Evolutionary conservation across 2,888 invertebrate genomes (phyloP).

Genomic region (Lochmaea capreae): DNA sequence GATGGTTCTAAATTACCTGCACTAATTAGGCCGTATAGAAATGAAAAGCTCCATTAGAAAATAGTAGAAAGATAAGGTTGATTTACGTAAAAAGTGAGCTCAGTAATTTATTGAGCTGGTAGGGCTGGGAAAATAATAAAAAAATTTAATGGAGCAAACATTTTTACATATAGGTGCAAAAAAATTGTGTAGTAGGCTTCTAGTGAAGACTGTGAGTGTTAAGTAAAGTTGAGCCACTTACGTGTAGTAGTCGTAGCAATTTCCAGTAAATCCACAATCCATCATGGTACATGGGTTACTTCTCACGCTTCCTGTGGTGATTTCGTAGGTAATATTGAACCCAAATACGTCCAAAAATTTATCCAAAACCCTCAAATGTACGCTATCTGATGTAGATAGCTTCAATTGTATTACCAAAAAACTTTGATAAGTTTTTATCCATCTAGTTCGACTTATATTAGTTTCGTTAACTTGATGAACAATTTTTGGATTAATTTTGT

Average conservation of each 20-base stretch:
- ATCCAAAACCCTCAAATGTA: conserved; percentile 84
- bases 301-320: conserved; percentile 70
- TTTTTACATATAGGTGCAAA: too few species aligned
- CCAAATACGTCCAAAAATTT: conserved; percentile 88
- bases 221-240: conserved; percentile 73
- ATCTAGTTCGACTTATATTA: conserved; percentile 76
- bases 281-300: conserved; percentile 79
- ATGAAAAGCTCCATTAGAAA: too few species aligned
- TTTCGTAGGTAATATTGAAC: conserved; percentile 93
- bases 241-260: conserved; percentile 84
- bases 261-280: conserved; percentile 86
- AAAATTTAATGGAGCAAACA: too few species aligned
- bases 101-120: too few species aligned
- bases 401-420: conserved; percentile 84
- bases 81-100: too few species aligned
- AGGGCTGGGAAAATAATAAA: too few species aligned
- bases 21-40: too few species aligned
- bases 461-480: conserved; percentile 77
- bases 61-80: too few species aligned
- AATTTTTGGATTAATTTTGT: conserved; percentile 67
- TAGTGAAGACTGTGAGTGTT: too few species aligned
- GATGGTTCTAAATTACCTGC: too few species aligned
- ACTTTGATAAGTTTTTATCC: conserved; percentile 74
- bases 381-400: conserved; percentile 79
- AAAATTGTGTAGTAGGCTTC: too few species aligned